Percentiles rank a stretch among this genome's conserved stretches.
phyloP scores from a whole-genome alignment of 1,140 invertebrate genomes.

The Uloborus diversus region DNA sequence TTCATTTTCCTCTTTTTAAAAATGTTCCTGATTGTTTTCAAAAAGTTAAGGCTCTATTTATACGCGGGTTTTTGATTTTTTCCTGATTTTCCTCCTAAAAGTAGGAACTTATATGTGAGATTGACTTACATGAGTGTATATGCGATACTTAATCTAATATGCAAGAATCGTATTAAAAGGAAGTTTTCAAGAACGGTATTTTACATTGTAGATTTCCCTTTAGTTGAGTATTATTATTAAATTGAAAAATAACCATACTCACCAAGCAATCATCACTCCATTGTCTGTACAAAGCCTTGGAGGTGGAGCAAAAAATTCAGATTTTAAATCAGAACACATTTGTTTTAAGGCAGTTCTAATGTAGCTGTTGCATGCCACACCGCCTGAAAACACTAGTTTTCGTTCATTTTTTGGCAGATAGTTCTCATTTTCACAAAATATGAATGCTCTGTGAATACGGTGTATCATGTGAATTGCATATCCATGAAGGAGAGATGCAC shows the following conservation, averaged over 20 bases:
- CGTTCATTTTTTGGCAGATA: neutral
- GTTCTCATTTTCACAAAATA: slow-evolving; percentile 66
- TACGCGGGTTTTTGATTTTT: no score
- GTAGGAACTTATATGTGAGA: no score
- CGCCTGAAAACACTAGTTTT: slow-evolving; percentile 84
- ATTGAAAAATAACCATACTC: neutral
- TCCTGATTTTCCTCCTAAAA: neutral
- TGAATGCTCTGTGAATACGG: slow-evolving; percentile 82
- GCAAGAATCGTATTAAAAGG: neutral
- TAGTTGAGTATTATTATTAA: neutral
- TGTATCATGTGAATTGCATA: slow-evolving; percentile 82
- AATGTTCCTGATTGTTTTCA: no score
- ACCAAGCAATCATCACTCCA: slow-evolving; percentile 99
- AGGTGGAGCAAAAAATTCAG: slow-evolving; percentile 78
- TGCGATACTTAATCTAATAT: neutral
- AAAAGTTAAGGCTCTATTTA: no score
- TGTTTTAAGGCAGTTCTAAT: slow-evolving; percentile 76
- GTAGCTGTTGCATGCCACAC: slow-evolving; percentile 92
- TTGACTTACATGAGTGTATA: neutral
- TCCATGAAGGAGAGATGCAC: slow-evolving; percentile 82
- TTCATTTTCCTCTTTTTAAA: no score
- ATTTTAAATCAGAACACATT: slow-evolving; percentile 74
- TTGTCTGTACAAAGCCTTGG: slow-evolving; percentile 95
- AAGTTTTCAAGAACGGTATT: neutral
- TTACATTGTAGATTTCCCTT: neutral